Percentiles rank a stretch among this genome's conserved stretches.
phyloP scores from a whole-genome alignment of 2,113 vertebrate species.

The Rhipidura dahli region DNA sequence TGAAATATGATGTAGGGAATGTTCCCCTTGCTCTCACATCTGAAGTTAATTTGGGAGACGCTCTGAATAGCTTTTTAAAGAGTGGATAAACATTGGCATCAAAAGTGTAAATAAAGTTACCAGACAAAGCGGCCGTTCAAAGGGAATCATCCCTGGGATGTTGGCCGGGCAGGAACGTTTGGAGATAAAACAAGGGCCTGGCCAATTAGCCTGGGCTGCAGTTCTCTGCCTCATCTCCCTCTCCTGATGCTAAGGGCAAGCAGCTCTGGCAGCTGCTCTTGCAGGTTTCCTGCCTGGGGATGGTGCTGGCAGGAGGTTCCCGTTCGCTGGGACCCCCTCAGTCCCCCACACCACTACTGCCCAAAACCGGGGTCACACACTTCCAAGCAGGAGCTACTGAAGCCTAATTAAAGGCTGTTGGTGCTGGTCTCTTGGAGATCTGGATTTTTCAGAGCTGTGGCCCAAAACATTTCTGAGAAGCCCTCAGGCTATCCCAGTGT shows the following conservation, averaged over 20 bases:
- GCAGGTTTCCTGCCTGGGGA: neutral
- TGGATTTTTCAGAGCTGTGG: neutral
- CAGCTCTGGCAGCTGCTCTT: fast-evolving
- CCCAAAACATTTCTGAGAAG: neutral
- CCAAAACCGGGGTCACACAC: fast-evolving
- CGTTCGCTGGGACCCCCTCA: fast-evolving
- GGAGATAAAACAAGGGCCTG: conserved; percentile 15
- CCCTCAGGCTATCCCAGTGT: neutral
- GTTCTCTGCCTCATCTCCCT: neutral
- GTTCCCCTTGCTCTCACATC: conserved; percentile 58
- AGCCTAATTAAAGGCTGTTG: neutral
- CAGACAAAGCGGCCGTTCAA: conserved; percentile 59
- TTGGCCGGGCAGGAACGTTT: neutral
- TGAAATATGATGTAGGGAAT: conserved; percentile 67
- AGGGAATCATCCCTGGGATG: conserved; percentile 20
- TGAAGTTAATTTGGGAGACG: conserved; percentile 66
- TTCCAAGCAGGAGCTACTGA: neutral
- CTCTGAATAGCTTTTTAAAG: conserved; percentile 63
- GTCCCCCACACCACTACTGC: fast-evolving
- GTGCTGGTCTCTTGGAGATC: neutral
- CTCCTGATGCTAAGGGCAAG: neutral
- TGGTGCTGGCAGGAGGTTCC: fast-evolving
- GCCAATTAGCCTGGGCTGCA: neutral
- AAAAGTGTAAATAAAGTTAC: conserved; percentile 69
- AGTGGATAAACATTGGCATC: conserved; percentile 72